Evolutionary conservation across 2,888 invertebrate genomes (phyloP).

Genomic region (Dynastes grantii): DNA sequence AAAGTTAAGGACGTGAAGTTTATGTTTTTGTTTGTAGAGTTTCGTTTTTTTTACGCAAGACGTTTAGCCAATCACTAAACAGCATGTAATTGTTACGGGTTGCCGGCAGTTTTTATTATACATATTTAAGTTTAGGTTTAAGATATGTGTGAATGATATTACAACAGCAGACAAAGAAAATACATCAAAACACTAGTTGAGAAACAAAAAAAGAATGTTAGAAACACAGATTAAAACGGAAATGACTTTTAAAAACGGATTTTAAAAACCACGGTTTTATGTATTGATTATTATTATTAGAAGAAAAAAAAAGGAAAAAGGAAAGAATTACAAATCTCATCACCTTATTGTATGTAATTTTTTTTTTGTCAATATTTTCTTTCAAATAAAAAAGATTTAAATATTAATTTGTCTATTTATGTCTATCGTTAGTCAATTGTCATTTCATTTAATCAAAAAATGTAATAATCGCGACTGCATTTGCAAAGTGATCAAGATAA

Average conservation of each 20-base stretch:
- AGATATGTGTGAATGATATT: slow-evolving; percentile 44
- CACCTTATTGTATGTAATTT: slow-evolving; percentile 21
- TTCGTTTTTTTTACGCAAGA: not conserved
- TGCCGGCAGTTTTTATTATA: slow-evolving; percentile 27
- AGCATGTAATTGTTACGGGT: slow-evolving; percentile 12
- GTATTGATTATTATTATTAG: slow-evolving; percentile 8
- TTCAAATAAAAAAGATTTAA: slow-evolving; percentile 26
- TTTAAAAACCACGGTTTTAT: not conserved
- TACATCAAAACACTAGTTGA: slow-evolving; percentile 8
- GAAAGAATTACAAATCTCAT: not conserved
- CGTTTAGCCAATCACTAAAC: slow-evolving; percentile 6
- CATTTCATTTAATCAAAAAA: too few species aligned
- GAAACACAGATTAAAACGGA: not conserved
- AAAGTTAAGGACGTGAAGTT: too few species aligned
- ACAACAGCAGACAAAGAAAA: slow-evolving; percentile 29
- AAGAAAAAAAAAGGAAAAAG: not conserved
- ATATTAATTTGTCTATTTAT: slow-evolving; percentile 1
- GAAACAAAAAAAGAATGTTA: not conserved
- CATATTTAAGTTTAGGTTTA: slow-evolving; percentile 41
- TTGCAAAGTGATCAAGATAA: too few species aligned
- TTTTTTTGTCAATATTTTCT: slow-evolving; percentile 39
- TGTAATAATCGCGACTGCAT: too few species aligned
- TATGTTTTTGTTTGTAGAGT: too few species aligned
- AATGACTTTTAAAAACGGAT: not conserved
- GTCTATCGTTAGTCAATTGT: too few species aligned